Conservation (phyloP, 2,797 vertebrate genomes). For the Craterocephalus amniculus region DNA sequence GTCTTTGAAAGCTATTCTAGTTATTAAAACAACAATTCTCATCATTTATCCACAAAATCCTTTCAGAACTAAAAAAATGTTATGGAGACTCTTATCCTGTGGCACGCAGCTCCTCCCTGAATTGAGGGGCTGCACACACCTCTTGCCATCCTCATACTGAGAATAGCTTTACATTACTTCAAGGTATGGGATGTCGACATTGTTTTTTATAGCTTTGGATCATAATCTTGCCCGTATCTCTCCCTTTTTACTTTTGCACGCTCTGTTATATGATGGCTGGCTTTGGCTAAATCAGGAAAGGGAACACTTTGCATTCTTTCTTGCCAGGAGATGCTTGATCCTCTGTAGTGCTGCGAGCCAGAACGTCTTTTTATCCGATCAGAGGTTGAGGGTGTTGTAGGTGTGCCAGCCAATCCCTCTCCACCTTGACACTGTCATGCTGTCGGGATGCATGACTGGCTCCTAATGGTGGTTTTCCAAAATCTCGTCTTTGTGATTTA, state of each 20-base stretch:
- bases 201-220: conserved; percentile 57
- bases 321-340: conserved; percentile 62
- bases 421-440: conserved; percentile 71
- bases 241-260: conserved; percentile 23
- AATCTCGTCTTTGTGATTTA: conserved; percentile 71
- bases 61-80: conserved; percentile 23
- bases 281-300: conserved; percentile 76
- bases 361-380: conserved; percentile 62
- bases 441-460: conserved; percentile 72
- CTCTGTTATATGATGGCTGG: conserved; percentile 53
- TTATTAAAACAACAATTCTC: conserved; percentile 27
- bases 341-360: conserved; percentile 61
- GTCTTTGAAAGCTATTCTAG: conserved; percentile 50
- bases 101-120: conserved; percentile 39
- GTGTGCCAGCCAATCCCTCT: conserved; percentile 62
- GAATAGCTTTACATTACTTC: conserved; percentile 50
- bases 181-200: conserved; percentile 63
- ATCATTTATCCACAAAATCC: conserved; percentile 15
- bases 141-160: conserved; percentile 54
- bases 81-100: conserved; percentile 18
- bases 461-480: conserved; percentile 76
- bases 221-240: conserved; percentile 53
- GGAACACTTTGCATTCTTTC: conserved; percentile 69
- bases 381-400: conserved; percentile 55
- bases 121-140: conserved; percentile 12